Percentiles rank a stretch among this genome's conserved stretches.
Conservation (phyloP, 2,888 invertebrate genomes). For the Molorchus minor region DNA sequence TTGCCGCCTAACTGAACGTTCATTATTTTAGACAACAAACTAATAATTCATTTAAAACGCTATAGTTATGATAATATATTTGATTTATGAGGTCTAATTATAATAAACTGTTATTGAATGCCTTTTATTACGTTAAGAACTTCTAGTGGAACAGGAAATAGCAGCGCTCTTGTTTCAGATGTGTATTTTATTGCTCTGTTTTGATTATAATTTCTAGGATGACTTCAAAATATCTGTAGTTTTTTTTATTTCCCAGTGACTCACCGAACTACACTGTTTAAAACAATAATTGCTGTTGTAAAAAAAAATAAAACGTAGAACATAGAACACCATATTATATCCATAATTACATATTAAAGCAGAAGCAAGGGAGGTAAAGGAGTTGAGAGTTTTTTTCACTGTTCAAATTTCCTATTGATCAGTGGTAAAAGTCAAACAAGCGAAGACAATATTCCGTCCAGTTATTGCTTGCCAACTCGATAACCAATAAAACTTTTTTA, state of each 20-base stretch:
- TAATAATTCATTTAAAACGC: not conserved
- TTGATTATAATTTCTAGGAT: not conserved
- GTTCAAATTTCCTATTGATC: not conserved
- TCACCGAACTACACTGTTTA: too few relatives aligned
- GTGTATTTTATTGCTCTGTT: not conserved
- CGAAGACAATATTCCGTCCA: not conserved
- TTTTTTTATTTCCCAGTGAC: too few relatives aligned
- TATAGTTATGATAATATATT: not conserved
- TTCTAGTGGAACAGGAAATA: slow-evolving; percentile 1
- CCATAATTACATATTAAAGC: too few relatives aligned
- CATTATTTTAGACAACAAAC: not conserved
- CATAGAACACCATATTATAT: too few relatives aligned
- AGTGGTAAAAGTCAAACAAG: not conserved
- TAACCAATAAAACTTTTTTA: not conserved
- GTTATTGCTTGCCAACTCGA: not conserved
- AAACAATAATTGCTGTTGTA: too few relatives aligned
- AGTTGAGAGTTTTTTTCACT: not conserved
- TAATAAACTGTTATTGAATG: slow-evolving; percentile 8
- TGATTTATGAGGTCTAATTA: slow-evolving; percentile 3
- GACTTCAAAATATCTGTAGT: not conserved
- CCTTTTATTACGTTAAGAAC: not conserved
- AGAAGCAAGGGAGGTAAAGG: not conserved
- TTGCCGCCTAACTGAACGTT: not conserved
- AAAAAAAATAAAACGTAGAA: too few relatives aligned
- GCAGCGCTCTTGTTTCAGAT: not conserved